Evolutionary conservation across 2,888 invertebrate species (phyloP), one percentile per base, ranked within the genome.

Genomic region (Spilarctia lutea): DNA sequence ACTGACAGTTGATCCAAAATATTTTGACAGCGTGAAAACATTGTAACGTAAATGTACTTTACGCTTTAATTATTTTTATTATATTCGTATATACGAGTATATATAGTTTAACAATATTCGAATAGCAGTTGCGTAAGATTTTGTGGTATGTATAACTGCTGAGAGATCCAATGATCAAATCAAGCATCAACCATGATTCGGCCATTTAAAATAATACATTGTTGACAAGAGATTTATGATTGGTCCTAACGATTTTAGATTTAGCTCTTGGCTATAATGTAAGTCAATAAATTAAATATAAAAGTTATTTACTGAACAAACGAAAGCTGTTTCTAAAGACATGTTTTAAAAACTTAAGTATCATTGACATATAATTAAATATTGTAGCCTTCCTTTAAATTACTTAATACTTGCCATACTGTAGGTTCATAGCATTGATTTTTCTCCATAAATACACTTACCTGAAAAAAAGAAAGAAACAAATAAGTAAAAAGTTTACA

Each of bases 391-490:
- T 11, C n/a, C 0, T 24, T 24, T 56, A 2, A 24, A 56, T n/a
- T 56, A n/a, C 24, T 52, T 24, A 0, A 20, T 52, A 52, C 52
- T 56, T 56, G 52, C 52, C 52, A 56, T 56, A 35, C 8, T 18
- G 0, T 16, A n/a, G 33, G 11, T 52, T 24, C 45, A 45, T 45
- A 45, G 13, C 16, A 18, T 69, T 35, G 13, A 42, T 20, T 42
- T 45, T 16, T 18, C 63, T 42, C 6, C 11, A 71, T 4, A 39
- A 6, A 3, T 20, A 13, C 66, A 81, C 87, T 88, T 87, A 88
- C 88, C 88, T 88, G 86, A 75, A 88, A 88, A 77, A 52, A 83
- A 75, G 67, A 75, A 30, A 78, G 20, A 78, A 20, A 39, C 2
- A 16, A 0, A 1, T 73, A n/a, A 65, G 13, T 52, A 24, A 56